phyloP scores from a whole-genome alignment of 35 echinoderm and acorn worm genomes.

The Lytechinus variegatus region DNA sequence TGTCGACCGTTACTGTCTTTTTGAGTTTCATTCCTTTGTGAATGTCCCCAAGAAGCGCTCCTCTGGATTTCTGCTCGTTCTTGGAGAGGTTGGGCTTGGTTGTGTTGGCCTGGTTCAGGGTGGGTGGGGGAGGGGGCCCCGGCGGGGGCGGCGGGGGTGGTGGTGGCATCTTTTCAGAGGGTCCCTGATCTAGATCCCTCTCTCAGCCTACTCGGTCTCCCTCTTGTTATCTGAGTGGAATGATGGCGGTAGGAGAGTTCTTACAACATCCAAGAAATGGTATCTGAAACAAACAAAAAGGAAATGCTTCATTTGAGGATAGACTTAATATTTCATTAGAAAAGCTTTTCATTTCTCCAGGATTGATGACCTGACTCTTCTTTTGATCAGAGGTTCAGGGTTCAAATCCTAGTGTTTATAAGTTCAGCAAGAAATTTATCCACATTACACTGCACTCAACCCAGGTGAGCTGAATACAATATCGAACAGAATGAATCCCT shows the following conservation, averaged over 20 bases:
- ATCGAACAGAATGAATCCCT: too few species aligned
- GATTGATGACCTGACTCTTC: not conserved
- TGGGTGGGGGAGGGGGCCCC: slow-evolving; percentile 78
- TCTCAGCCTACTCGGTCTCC: slow-evolving; percentile 6
- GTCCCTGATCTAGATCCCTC: not conserved
- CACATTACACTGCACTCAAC: too few species aligned
- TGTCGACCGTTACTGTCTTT: slow-evolving; percentile 83
- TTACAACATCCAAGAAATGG: not conserved
- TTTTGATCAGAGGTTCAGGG: not conserved
- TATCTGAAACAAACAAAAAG: not conserved
- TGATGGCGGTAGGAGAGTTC: not conserved
- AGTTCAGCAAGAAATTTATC: not conserved
- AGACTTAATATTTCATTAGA: not conserved
- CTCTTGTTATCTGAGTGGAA: not conserved
- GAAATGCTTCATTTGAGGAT: not conserved
- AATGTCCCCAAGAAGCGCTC: slow-evolving; percentile 72
- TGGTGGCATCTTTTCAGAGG: slow-evolving; percentile 60
- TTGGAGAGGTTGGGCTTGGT: slow-evolving; percentile 42
- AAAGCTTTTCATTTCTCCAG: not conserved
- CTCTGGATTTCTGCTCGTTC: slow-evolving; percentile 59
- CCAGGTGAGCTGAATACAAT: too few species aligned
- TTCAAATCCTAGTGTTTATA: not conserved
- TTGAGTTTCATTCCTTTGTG: slow-evolving; percentile 84
- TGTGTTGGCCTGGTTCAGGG: slow-evolving; percentile 63
- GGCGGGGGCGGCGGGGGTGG: slow-evolving; percentile 81